Percentiles rank a stretch among this genome's conserved stretches.
phyloP scores from a whole-genome alignment of 1,140 invertebrate species.

The Drosophila rufa region DNA sequence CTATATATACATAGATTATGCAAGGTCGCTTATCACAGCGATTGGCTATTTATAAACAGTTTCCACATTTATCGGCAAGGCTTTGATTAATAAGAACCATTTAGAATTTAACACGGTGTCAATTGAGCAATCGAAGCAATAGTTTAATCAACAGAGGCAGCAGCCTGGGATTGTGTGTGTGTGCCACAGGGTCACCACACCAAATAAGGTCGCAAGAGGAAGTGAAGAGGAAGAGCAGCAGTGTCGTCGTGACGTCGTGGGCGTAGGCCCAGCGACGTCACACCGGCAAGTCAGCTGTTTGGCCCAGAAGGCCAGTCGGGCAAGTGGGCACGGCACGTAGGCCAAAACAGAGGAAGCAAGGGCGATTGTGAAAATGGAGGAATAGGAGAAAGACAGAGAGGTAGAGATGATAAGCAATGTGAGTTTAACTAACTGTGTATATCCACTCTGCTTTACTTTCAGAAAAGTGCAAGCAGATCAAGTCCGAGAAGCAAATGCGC shows the following conservation, averaged over 20 bases:
- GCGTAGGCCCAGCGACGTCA: conserved; percentile 47
- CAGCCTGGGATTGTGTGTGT: conserved; percentile 1
- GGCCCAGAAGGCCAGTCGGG: conserved; percentile 21
- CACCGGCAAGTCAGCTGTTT: conserved; percentile 44
- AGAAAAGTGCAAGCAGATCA: conserved; percentile 82
- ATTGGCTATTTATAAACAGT: conserved; percentile 34
- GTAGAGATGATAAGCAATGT: neutral
- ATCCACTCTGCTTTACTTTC: conserved; percentile 44
- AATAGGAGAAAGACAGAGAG: conserved; percentile 4
- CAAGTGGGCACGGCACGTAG: conserved; percentile 53
- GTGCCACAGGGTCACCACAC: conserved; percentile 64
- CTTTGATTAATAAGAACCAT: conserved; percentile 60
- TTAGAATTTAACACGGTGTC: conserved; percentile 30
- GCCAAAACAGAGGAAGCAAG: conserved; percentile 18
- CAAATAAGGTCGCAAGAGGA: neutral
- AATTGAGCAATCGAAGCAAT: conserved; percentile 51
- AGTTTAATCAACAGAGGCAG: conserved; percentile 38
- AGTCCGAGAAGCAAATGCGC: conserved; percentile 75
- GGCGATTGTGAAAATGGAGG: neutral
- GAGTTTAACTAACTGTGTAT: conserved; percentile 32
- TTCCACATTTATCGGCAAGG: conserved; percentile 23
- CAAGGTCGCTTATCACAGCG: conserved; percentile 66
- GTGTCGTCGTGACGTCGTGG: conserved; percentile 55
- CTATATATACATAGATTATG: conserved; percentile 31
- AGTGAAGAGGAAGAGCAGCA: neutral